A percentile compares a stretch with the other conserved stretches of the same genome.
These are phyloP conservation scores for Neosalanx taihuensis DNA, from an alignment of 2,797 vertebrate genomes.

Conservation along the genomic window DNA sequence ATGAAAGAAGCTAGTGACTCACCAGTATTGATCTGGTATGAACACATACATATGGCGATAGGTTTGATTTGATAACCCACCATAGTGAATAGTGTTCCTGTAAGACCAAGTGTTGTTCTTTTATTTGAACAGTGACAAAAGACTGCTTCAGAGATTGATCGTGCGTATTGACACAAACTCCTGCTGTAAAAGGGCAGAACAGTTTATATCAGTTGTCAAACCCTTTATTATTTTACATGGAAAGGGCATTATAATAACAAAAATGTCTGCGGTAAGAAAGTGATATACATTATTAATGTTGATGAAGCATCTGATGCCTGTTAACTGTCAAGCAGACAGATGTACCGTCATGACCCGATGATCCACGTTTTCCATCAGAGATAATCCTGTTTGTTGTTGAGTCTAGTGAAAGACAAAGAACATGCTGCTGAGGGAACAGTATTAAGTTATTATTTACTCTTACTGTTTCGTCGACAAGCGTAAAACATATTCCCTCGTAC, in stretches of 20 bases:
- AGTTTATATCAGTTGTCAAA: too few species aligned
- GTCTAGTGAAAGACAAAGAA: neutral
- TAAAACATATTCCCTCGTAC: too few species aligned
- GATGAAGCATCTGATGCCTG: neutral
- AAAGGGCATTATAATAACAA: neutral
- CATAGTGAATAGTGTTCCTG: slow-evolving; percentile 1
- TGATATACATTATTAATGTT: neutral
- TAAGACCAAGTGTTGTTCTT: neutral
- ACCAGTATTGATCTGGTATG: neutral
- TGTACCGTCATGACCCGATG: neutral
- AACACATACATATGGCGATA: neutral
- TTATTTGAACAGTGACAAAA: neutral
- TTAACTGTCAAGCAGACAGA: neutral
- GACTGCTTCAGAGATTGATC: neutral
- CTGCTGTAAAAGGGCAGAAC: neutral
- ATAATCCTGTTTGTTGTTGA: slow-evolving; percentile 1
- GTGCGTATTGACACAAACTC: neutral
- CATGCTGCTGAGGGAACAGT: neutral
- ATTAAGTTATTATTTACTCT: too few species aligned
- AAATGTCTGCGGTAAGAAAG: neutral
- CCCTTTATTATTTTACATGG: too few species aligned
- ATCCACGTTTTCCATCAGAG: neutral
- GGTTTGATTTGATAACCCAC: neutral
- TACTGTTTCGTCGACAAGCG: too few species aligned
- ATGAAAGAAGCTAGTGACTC: neutral